A percentile compares a stretch with the other conserved stretches of the same genome.
These are phyloP conservation scores for Monopis laevigella DNA, from an alignment of 2,888 invertebrate genomes.

Conservation along the genomic window DNA sequence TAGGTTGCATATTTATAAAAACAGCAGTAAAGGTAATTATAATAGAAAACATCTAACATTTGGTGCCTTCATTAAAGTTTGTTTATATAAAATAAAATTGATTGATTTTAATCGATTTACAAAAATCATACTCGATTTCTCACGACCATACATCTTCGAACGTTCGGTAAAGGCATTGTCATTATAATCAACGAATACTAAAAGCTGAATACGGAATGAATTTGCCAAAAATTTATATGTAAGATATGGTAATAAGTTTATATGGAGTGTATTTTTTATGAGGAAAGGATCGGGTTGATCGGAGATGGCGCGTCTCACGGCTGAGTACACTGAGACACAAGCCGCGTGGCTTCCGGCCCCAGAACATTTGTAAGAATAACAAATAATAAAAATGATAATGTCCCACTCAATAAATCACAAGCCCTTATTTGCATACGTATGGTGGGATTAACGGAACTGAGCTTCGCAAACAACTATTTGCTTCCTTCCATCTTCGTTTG, in stretches of 20 bases:
- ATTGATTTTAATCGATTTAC: conserved; percentile 29
- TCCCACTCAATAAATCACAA: conserved; percentile 70
- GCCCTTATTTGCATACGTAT: conserved; percentile 65
- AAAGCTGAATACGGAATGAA: conserved; percentile 58
- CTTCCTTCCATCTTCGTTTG: not conserved
- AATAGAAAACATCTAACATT: too few relatives aligned
- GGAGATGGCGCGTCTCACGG: conserved; percentile 57
- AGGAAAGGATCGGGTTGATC: conserved; percentile 30
- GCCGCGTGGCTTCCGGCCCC: conserved; percentile 65
- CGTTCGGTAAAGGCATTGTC: conserved; percentile 58
- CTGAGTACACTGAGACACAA: conserved; percentile 58
- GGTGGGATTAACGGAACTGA: conserved; percentile 24
- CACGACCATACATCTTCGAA: conserved; percentile 61
- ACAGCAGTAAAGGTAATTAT: too few relatives aligned
- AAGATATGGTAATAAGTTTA: conserved; percentile 63
- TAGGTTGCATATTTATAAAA: too few relatives aligned
- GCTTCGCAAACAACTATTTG: not conserved
- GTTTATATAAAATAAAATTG: too few relatives aligned
- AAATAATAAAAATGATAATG: conserved; percentile 70
- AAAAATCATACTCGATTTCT: conserved; percentile 58
- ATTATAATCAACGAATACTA: conserved; percentile 58
- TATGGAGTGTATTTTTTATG: conserved; percentile 42
- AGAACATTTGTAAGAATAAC: conserved; percentile 65
- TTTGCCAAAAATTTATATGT: conserved; percentile 66
- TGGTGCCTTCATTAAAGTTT: too few relatives aligned